Evolutionary conservation across 2,888 invertebrate species (phyloP).

Genomic region (Agrotis segetum): DNA sequence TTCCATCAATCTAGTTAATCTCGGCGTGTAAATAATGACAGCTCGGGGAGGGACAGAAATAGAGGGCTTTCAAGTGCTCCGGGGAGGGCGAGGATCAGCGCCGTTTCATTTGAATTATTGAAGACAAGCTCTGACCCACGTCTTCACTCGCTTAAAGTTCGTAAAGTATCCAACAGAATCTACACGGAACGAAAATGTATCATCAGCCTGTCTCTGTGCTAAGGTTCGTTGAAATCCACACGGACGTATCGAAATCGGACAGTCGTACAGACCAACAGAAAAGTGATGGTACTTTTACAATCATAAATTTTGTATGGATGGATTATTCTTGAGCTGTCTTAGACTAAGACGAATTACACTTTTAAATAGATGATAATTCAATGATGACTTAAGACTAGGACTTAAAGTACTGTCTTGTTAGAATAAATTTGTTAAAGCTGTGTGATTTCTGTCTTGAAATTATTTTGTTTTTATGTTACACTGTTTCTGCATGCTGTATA

Average conservation of each 20-base stretch:
- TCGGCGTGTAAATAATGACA: constrained; percentile 71
- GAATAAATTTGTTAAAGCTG: too few species aligned
- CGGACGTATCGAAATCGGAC: not conserved
- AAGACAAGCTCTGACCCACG: constrained; percentile 3
- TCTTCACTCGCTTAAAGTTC: not conserved
- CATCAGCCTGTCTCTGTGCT: not conserved
- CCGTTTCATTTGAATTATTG: constrained; percentile 66
- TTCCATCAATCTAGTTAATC: constrained; percentile 78
- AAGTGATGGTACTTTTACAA: not conserved
- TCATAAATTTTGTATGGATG: not conserved
- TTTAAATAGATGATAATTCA: not conserved
- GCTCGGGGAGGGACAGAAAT: constrained; percentile 64
- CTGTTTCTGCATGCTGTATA: too few species aligned
- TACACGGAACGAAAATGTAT: not conserved
- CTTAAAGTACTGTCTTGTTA: too few species aligned
- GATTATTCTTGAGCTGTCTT: constrained; percentile 50
- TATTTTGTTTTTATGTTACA: too few species aligned
- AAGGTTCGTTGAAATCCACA: not conserved
- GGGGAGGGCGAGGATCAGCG: constrained; percentile 54
- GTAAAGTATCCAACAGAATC: not conserved
- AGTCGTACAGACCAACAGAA: not conserved
- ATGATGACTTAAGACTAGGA: not conserved
- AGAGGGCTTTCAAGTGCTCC: constrained; percentile 57
- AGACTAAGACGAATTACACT: not conserved
- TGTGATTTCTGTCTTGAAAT: too few species aligned